Conservation (phyloP, 2,888 invertebrate species). For the Lasiommata megera region DNA sequence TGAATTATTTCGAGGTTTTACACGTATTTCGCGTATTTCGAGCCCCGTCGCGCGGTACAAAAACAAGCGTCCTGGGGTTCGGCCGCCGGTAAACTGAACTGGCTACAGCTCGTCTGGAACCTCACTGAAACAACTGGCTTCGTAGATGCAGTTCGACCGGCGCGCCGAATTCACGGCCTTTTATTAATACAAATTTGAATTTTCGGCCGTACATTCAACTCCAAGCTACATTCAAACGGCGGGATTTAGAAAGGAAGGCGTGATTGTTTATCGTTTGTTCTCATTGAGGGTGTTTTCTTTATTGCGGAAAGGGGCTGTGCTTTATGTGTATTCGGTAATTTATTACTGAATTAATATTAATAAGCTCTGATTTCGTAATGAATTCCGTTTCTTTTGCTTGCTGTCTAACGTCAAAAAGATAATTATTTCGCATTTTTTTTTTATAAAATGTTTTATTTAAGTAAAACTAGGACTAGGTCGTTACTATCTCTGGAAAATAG, state of each 20-base stretch:
- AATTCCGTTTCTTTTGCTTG: too few species aligned
- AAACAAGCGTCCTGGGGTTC: slow-evolving; percentile 47
- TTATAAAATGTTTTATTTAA: too few species aligned
- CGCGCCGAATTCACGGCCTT: slow-evolving; percentile 40
- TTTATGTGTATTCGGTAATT: background rate
- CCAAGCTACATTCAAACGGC: slow-evolving; percentile 25
- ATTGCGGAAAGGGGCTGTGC: background rate
- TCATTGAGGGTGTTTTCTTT: slow-evolving; percentile 11
- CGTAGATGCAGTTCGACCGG: slow-evolving; percentile 40
- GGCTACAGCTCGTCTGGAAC: slow-evolving; percentile 39
- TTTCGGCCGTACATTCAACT: slow-evolving; percentile 29
- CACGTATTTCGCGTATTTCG: slow-evolving; percentile 13
- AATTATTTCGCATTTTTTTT: too few species aligned
- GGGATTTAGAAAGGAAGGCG: slow-evolving; percentile 25
- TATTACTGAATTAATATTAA: background rate
- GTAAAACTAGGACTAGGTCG: too few species aligned
- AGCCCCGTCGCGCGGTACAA: slow-evolving; percentile 22
- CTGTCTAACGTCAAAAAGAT: too few species aligned
- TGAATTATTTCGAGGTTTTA: background rate
- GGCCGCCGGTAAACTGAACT: slow-evolving; percentile 55
- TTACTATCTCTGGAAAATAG: too few species aligned
- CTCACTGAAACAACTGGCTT: slow-evolving; percentile 47
- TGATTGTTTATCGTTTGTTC: slow-evolving; percentile 21
- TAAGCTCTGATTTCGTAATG: too few species aligned
- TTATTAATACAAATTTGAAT: slow-evolving; percentile 39